Evolutionary conservation across 2,113 vertebrate genomes (phyloP).

Genomic region (Crotalus viridis): DNA sequence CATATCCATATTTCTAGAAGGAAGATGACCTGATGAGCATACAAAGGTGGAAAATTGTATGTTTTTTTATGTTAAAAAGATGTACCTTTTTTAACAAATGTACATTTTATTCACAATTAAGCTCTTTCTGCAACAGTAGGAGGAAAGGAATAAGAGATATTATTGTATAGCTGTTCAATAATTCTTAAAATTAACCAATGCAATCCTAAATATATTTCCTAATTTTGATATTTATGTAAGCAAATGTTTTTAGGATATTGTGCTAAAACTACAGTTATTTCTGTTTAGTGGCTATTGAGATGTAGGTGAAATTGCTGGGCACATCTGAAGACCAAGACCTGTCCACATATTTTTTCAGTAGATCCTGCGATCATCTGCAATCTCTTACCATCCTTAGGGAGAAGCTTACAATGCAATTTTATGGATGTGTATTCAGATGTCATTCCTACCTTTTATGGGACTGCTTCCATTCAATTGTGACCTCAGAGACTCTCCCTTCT

Average conservation of each 20-base stretch:
- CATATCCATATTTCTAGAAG: slow-evolving; percentile 3
- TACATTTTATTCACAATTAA: slow-evolving; percentile 26
- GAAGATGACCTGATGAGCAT: not conserved
- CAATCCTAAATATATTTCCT: not conserved
- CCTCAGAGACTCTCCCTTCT: not conserved
- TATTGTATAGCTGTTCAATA: slow-evolving; percentile 11
- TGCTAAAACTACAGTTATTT: not conserved
- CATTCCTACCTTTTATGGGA: not conserved
- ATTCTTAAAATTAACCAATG: not conserved
- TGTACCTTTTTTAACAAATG: not conserved
- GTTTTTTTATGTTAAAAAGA: slow-evolving; percentile 30
- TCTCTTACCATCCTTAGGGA: not conserved
- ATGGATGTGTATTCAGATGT: not conserved
- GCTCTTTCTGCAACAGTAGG: not conserved
- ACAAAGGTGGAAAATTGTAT: slow-evolving; percentile 29
- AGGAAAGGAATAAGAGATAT: slow-evolving; percentile 6
- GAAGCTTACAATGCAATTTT: not conserved
- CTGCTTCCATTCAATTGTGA: not conserved
- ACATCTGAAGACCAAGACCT: not conserved
- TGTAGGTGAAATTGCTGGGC: not conserved
- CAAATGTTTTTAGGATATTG: not conserved
- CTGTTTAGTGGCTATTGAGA: not conserved
- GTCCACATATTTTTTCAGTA: not conserved
- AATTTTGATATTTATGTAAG: not conserved
- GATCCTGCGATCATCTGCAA: not conserved